A percentile compares a stretch with the other conserved stretches of the same genome.
Conservation (phyloP, 2,113 vertebrate genomes). For the Sylvilagus bachmani region DNA sequence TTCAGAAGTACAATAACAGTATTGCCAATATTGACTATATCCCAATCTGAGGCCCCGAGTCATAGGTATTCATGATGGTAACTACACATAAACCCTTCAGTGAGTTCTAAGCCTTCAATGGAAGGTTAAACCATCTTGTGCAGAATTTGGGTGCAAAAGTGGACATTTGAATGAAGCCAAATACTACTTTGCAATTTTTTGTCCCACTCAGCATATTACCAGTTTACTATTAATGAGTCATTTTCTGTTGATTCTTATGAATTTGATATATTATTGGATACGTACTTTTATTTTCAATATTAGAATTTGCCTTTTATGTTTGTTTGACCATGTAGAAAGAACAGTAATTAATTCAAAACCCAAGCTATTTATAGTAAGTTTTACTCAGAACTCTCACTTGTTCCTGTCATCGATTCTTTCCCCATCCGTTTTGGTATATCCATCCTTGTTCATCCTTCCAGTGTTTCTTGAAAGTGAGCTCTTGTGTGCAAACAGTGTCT, state of each 20-base stretch:
- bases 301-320: conserved; percentile 1
- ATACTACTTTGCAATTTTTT: background rate
- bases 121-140: background rate
- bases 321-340: conserved; percentile 13
- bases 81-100: background rate
- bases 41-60: background rate
- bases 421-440: background rate
- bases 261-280: background rate
- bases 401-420: background rate
- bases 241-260: background rate
- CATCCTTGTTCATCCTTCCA: background rate
- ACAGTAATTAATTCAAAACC: background rate
- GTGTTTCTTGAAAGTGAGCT: background rate
- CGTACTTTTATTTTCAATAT: background rate
- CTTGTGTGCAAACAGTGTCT: background rate
- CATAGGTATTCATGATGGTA: background rate
- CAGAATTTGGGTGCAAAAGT: background rate
- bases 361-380: background rate
- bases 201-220: background rate
- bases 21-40: background rate
- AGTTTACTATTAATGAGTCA: background rate
- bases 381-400: background rate
- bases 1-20: background rate
- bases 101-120: conserved; percentile 19
- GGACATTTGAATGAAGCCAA: background rate